Percentiles rank a stretch among this genome's conserved stretches.
phyloP scores from a whole-genome alignment of 2,113 vertebrate genomes.

The Chionodraco myersi region DNA sequence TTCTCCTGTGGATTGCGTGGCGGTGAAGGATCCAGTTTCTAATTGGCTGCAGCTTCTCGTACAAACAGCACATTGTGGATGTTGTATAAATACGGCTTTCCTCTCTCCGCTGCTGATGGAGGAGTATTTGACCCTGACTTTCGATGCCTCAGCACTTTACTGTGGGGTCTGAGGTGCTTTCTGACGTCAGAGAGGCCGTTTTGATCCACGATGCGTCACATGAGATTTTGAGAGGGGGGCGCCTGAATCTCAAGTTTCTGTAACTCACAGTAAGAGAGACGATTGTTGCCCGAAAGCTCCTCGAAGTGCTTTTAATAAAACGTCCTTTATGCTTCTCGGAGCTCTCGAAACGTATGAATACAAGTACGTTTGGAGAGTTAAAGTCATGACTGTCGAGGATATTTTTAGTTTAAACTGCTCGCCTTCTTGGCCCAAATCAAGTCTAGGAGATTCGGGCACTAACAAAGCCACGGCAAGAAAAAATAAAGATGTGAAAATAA shows the following conservation, averaged over 20 bases:
- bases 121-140: slow-evolving; percentile 40
- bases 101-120: slow-evolving; percentile 31
- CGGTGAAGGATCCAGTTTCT: slow-evolving; percentile 44
- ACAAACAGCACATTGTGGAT: slow-evolving; percentile 71
- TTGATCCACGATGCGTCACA: background rate
- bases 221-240: slow-evolving; percentile 5
- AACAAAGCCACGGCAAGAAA: background rate
- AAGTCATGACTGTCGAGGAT: background rate
- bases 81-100: slow-evolving; percentile 38
- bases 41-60: slow-evolving; percentile 61
- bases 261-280: background rate
- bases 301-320: background rate
- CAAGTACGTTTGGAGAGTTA: background rate
- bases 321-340: slow-evolving; percentile 5
- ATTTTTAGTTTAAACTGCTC: background rate
- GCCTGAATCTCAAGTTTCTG: too few species aligned
- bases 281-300: background rate
- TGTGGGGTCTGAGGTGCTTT: slow-evolving; percentile 58
- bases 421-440: background rate
- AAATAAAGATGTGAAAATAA: background rate
- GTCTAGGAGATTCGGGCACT: background rate
- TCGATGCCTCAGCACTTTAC: slow-evolving; percentile 51
- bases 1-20: background rate
- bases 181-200: slow-evolving; percentile 48
- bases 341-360: background rate